Evolutionary conservation across 92 coral and sea anemone species (phyloP), one percentile per base, ranked within the genome.

Genomic region (Porites evermanni): DNA sequence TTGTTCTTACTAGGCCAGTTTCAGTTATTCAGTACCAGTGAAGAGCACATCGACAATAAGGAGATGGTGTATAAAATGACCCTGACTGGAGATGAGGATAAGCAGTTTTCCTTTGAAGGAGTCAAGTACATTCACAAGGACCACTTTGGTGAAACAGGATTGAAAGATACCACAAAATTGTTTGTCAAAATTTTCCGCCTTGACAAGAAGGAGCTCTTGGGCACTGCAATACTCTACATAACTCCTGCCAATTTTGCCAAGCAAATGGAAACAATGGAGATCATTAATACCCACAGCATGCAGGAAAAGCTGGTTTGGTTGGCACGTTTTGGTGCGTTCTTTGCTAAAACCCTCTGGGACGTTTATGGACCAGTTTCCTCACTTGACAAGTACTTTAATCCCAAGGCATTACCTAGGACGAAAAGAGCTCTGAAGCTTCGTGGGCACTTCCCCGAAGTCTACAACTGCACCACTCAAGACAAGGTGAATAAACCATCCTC

Each of bases 21-120:
- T 26, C 86, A 78, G 51, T 78, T 89, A 12, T 84, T 89, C 65
- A 83, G 86, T 61, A 18, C 74, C 32, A 84, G 88, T 63, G 47
- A 68, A 47, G 84, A 67, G 8, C 29, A 63, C 71, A 24, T 69
- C 29, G 81, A 74, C 67, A 82, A 89, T 19, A 84, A 84, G 59
- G 84, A 89, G 63, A 83, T 84, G 75, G 24, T 89, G 44, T 89
- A 89, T 89, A 84, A 78, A 72, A 89, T 89, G 92, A 63, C 85
- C 51, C 84, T 89, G 29, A 77, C 79, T 4, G 88, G 60, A 4
- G 63, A 78, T n/a, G 13, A 16, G 1, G 88, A 86, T 14, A 69
- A 44, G 56, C 58, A 2, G 8, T 89, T 63, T 53, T 77, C 85
- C 75, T 83, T 89, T 61, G 18, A 67, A 14, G 92, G 89, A 44